Evolutionary conservation across 1,140 invertebrate species (phyloP).

Genomic region (Zaprionus ornatus): DNA sequence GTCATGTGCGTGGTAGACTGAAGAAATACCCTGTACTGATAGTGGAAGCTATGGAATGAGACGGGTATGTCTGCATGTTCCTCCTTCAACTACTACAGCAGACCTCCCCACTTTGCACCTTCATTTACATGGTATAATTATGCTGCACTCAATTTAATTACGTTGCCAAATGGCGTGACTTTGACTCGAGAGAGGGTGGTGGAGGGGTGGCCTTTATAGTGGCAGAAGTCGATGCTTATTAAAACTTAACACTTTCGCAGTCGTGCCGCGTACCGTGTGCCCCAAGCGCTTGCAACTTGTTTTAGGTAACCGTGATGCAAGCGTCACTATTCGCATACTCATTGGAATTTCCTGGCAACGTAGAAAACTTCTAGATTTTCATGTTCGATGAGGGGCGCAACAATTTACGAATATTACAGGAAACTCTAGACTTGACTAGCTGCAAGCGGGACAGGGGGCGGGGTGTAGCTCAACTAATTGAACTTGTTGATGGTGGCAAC

Average conservation of each 20-base stretch:
- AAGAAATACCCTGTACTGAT: not conserved
- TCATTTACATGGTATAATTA: constrained; percentile 50
- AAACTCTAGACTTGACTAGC: constrained; percentile 31
- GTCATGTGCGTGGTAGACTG: not conserved
- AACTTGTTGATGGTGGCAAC: constrained; percentile 56
- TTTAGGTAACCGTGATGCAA: constrained; percentile 15
- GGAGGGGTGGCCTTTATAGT: constrained; percentile 43
- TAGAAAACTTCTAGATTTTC: constrained; percentile 64
- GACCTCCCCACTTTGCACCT: not conserved
- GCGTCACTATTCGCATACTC: constrained; percentile 22
- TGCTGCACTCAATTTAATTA: constrained; percentile 80
- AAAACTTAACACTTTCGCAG: constrained; percentile 63
- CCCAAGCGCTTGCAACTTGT: constrained; percentile 3
- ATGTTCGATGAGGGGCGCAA: constrained; percentile 60
- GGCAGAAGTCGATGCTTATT: constrained; percentile 69
- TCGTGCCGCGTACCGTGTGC: constrained; percentile 6
- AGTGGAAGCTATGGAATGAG: not conserved
- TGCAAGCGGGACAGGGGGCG: not conserved
- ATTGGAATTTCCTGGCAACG: constrained; percentile 15
- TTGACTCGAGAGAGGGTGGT: constrained; percentile 18
- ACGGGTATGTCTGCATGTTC: not conserved
- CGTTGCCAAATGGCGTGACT: constrained; percentile 52
- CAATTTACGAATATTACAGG: constrained; percentile 36
- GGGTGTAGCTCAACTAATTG: constrained; percentile 39
- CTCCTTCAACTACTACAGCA: not conserved